These are phyloP conservation scores for Lordiphosa fenestrarum DNA, from an alignment of 2,888 invertebrate species.

Conservation along the genomic window DNA sequence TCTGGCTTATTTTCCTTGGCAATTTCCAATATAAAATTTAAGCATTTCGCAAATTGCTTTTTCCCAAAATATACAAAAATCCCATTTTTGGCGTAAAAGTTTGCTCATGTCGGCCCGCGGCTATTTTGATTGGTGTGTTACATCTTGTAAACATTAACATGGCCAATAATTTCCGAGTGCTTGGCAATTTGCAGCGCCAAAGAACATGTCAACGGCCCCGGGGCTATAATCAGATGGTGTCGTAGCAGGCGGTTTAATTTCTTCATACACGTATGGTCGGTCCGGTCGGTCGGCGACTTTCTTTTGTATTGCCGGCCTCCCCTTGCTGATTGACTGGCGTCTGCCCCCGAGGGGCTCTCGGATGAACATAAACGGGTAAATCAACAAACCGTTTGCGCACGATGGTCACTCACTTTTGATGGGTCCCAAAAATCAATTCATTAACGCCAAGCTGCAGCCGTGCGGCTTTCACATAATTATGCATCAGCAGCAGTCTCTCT, in stretches of 20 bases:
- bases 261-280: slow-evolving; percentile 51
- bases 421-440: slow-evolving; percentile 31
- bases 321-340: slow-evolving; percentile 1
- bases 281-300: slow-evolving; percentile 49
- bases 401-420: slow-evolving; percentile 37
- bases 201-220: slow-evolving; percentile 62
- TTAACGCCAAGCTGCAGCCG: slow-evolving; percentile 18
- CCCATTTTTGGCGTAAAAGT: slow-evolving; percentile 22
- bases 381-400: slow-evolving; percentile 67
- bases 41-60: slow-evolving; percentile 21
- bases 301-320: slow-evolving; percentile 31
- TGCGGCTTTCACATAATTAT: slow-evolving; percentile 41
- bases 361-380: slow-evolving; percentile 39
- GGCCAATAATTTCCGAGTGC: slow-evolving; percentile 52
- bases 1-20: slow-evolving; percentile 8
- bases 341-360: slow-evolving; percentile 9
- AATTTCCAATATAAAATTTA: slow-evolving; percentile 14
- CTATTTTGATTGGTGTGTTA: slow-evolving; percentile 59
- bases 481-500: slow-evolving; percentile 4
- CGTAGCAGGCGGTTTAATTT: slow-evolving; percentile 49
- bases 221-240: slow-evolving; percentile 56
- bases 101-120: slow-evolving; percentile 53
- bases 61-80: background rate
- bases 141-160: slow-evolving; percentile 70
- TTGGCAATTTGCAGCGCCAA: slow-evolving; percentile 48